Evolutionary conservation across 2,797 vertebrate species (phyloP).

Genomic region (Cossypha heuglini): DNA sequence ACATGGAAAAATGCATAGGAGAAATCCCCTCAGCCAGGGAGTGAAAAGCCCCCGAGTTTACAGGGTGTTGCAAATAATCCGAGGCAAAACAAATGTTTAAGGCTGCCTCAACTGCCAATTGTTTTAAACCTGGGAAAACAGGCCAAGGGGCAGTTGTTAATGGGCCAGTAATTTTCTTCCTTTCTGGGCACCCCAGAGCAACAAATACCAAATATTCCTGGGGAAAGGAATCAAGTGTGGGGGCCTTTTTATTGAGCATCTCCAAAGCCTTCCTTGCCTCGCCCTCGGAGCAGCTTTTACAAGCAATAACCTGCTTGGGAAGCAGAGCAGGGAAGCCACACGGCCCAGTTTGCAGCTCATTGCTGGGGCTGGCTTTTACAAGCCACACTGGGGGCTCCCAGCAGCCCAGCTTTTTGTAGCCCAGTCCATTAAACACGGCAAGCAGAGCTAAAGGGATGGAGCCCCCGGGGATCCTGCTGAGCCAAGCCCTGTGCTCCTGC

Average conservation of each 20-base stretch:
- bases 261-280: background rate
- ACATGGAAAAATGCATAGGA: slow-evolving; percentile 1
- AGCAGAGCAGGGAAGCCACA: background rate
- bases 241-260: background rate
- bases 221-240: background rate
- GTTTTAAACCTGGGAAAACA: background rate
- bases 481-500: background rate
- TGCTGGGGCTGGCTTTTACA: slow-evolving; percentile 35
- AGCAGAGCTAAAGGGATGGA: background rate
- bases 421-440: slow-evolving; percentile 47
- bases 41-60: slow-evolving; percentile 44
- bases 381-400: background rate
- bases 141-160: slow-evolving; percentile 58
- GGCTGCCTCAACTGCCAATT: slow-evolving; percentile 3
- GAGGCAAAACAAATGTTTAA: slow-evolving; percentile 55
- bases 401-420: background rate
- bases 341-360: background rate
- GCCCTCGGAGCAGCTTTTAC: background rate
- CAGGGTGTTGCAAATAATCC: slow-evolving; percentile 65
- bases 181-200: slow-evolving; percentile 48
- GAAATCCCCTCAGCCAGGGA: background rate
- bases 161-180: slow-evolving; percentile 47
- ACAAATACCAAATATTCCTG: background rate
- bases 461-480: background rate
- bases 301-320: slow-evolving; percentile 7